phyloP scores from a whole-genome alignment of 1,140 invertebrate species.

The Atta cephalotes region DNA sequence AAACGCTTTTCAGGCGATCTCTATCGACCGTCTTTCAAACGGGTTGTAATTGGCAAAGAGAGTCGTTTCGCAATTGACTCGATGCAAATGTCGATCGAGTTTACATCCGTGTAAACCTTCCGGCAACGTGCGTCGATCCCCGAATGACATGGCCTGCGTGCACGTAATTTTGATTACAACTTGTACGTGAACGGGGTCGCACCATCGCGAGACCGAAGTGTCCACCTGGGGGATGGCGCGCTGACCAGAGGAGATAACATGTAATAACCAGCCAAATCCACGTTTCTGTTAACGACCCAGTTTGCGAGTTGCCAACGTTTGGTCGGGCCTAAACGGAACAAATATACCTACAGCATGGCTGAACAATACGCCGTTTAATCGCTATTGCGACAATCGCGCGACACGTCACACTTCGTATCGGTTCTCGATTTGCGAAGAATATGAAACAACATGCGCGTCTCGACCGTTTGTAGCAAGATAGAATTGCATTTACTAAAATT shows the following conservation, averaged over 20 bases:
- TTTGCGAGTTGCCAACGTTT: slow-evolving; percentile 32
- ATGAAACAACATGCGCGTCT: not conserved
- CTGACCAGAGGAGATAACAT: slow-evolving; percentile 37
- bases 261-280: slow-evolving; percentile 74
- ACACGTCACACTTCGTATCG: slow-evolving; percentile 5
- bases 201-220: slow-evolving; percentile 30
- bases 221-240: slow-evolving; percentile 34
- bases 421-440: slow-evolving; percentile 21
- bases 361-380: slow-evolving; percentile 65
- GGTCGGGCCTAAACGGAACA: slow-evolving; percentile 31
- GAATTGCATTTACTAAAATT: not conserved
- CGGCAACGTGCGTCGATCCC: slow-evolving; percentile 64
- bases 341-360: not conserved
- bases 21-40: slow-evolving; percentile 3
- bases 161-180: slow-evolving; percentile 75
- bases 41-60: slow-evolving; percentile 16
- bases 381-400: slow-evolving; percentile 41
- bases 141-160: slow-evolving; percentile 45
- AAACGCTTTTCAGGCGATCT: slow-evolving; percentile 6
- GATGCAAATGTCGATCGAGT: slow-evolving; percentile 74
- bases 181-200: slow-evolving; percentile 68
- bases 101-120: slow-evolving; percentile 70
- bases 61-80: slow-evolving; percentile 58
- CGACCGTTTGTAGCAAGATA: not conserved
- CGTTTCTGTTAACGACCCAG: slow-evolving; percentile 65